Percentiles rank a stretch among this genome's conserved stretches.
Evolutionary conservation across 2,888 invertebrate species (phyloP).

Genomic region (Platypus cylindrus): DNA sequence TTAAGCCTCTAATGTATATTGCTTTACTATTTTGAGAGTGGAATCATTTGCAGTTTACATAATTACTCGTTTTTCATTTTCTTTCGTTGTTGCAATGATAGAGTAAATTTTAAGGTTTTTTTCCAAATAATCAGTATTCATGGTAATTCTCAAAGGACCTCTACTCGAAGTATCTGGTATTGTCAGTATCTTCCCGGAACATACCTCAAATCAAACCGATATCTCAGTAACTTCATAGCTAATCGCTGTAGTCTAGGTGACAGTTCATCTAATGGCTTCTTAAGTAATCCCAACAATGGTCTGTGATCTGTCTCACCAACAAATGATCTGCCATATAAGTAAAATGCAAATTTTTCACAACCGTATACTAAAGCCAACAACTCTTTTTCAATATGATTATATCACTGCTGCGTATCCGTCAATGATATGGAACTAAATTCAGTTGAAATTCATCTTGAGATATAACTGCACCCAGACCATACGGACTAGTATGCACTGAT

Average conservation of each 20-base stretch:
- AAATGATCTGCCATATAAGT: constrained; percentile 13
- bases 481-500: constrained; percentile 15
- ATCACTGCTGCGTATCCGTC: constrained; percentile 15
- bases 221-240: constrained; percentile 14
- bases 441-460: constrained; percentile 11
- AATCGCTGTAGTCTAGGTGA: constrained; percentile 16
- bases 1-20: constrained; percentile 1
- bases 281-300: constrained; percentile 15
- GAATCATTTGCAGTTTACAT: not conserved
- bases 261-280: constrained; percentile 18
- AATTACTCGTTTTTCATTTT: not conserved
- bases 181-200: constrained; percentile 15
- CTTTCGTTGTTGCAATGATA: not conserved
- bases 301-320: constrained; percentile 16
- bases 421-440: constrained; percentile 15
- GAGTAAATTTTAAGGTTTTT: not conserved
- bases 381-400: constrained; percentile 23
- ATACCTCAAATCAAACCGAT: constrained; percentile 12
- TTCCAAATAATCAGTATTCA: constrained; percentile 7
- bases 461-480: constrained; percentile 15
- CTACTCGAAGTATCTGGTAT: constrained; percentile 13
- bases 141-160: too few relatives aligned
- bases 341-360: constrained; percentile 17
- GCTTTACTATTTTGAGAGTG: not conserved
- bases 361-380: constrained; percentile 20